Conservation (phyloP, 2,113 vertebrate genomes). For the Phylloscopus trochilus region DNA sequence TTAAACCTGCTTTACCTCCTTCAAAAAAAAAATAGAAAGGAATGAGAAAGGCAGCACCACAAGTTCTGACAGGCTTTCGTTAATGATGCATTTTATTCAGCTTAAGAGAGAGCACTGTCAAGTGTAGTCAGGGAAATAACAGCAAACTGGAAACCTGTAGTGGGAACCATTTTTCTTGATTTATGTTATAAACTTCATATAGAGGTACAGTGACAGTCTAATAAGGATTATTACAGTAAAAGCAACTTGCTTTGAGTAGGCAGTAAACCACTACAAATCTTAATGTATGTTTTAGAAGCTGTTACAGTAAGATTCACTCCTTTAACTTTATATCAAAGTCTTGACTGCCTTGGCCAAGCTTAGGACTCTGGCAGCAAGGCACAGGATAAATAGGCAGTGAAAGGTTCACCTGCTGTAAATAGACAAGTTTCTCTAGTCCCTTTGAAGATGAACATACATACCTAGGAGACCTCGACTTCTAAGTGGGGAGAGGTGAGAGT, state of each 20-base stretch:
- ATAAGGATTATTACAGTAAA: background rate
- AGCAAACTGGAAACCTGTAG: background rate
- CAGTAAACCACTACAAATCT: background rate
- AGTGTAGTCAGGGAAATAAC: background rate
- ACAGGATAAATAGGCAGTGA: background rate
- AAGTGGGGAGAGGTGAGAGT: background rate
- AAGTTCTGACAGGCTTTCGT: constrained; percentile 30
- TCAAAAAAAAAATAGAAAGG: background rate
- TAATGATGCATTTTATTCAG: constrained; percentile 5
- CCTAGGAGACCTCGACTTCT: background rate
- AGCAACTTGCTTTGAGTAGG: background rate
- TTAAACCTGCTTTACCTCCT: constrained; percentile 15
- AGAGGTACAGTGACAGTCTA: background rate
- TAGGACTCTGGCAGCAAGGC: background rate
- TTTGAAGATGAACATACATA: background rate
- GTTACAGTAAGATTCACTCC: background rate
- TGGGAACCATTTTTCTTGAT: background rate
- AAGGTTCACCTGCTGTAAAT: background rate
- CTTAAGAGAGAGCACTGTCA: background rate
- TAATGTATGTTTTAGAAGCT: background rate
- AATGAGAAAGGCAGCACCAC: background rate
- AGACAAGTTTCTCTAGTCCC: background rate
- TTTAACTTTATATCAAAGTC: background rate
- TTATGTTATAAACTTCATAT: background rate
- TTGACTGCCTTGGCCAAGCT: background rate